These are phyloP conservation scores for Apodemia duryi DNA, from an alignment of 2,888 invertebrate genomes.

Conservation along the genomic window DNA sequence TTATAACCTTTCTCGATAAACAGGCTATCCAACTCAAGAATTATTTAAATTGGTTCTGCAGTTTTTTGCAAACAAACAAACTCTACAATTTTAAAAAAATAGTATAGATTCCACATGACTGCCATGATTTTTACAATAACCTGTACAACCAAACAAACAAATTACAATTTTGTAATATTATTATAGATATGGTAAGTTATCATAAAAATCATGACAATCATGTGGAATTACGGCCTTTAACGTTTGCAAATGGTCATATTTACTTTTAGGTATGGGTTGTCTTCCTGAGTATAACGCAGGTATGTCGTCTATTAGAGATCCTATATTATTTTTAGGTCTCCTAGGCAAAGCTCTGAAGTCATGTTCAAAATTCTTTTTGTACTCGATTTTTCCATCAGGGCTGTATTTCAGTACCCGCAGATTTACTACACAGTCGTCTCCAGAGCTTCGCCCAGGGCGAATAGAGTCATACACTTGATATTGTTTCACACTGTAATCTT, in stretches of 20 bases:
- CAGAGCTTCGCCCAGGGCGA: conserved; percentile 20
- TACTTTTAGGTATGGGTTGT: conserved; percentile 20
- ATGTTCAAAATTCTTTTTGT: conserved; percentile 21
- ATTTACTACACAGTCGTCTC: conserved; percentile 19
- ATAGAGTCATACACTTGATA: conserved; percentile 25
- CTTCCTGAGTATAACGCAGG: conserved; percentile 14
- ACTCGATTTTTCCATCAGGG: conserved; percentile 23
- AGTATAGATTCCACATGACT: too few relatives aligned
- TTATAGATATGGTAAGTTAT: conserved; percentile 4
- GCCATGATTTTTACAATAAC: too few relatives aligned
- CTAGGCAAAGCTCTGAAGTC: conserved; percentile 23
- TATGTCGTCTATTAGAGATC: conserved; percentile 19
- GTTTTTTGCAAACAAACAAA: too few relatives aligned
- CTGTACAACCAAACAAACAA: too few relatives aligned
- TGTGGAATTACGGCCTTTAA: conserved; percentile 20
- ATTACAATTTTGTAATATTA: too few relatives aligned
- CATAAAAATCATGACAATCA: conserved; percentile 18
- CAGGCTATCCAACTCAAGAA: too few relatives aligned
- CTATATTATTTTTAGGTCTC: conserved; percentile 21
- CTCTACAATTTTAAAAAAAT: too few relatives aligned
- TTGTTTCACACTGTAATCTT: conserved; percentile 25
- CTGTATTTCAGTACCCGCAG: conserved; percentile 21
- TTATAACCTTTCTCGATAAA: too few relatives aligned
- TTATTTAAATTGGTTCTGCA: too few relatives aligned
- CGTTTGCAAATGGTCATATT: conserved; percentile 21